A percentile compares a stretch with the other conserved stretches of the same genome.
phyloP scores from a whole-genome alignment of 2,113 vertebrate genomes.

The Natator depressus region DNA sequence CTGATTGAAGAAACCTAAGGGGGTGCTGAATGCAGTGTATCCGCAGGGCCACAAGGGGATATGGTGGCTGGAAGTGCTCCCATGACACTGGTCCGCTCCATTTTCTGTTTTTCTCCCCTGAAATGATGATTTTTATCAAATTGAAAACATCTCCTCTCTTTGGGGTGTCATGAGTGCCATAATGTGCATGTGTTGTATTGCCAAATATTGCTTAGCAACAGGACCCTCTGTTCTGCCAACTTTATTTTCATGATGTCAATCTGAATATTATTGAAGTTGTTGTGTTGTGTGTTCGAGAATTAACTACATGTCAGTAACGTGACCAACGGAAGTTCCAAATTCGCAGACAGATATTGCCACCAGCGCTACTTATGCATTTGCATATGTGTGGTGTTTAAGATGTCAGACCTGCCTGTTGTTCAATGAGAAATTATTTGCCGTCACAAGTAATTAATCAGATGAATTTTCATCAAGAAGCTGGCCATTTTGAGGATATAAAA shows the following conservation, averaged over 20 bases:
- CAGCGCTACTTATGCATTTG: slow-evolving; percentile 40
- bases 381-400: slow-evolving; percentile 48
- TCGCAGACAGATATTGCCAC: slow-evolving; percentile 42
- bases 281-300: slow-evolving; percentile 71
- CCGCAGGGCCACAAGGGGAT: neutral
- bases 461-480: slow-evolving; percentile 35
- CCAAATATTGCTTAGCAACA: slow-evolving; percentile 76
- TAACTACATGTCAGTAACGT: slow-evolving; percentile 54
- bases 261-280: slow-evolving; percentile 73
- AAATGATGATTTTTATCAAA: slow-evolving; percentile 35
- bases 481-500: slow-evolving; percentile 19
- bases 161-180: slow-evolving; percentile 54
- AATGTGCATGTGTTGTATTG: slow-evolving; percentile 27
- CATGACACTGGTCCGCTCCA: neutral
- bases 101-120: neutral
- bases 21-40: neutral
- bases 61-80: neutral
- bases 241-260: slow-evolving; percentile 69
- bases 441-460: slow-evolving; percentile 52
- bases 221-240: slow-evolving; percentile 77
- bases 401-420: neutral
- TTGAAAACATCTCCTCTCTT: slow-evolving; percentile 49
- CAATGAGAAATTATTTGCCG: slow-evolving; percentile 59
- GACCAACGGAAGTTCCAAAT: slow-evolving; percentile 51
- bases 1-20: neutral